These are phyloP conservation scores for Philereme vetulata DNA, from an alignment of 2,888 invertebrate species.

Conservation along the genomic window DNA sequence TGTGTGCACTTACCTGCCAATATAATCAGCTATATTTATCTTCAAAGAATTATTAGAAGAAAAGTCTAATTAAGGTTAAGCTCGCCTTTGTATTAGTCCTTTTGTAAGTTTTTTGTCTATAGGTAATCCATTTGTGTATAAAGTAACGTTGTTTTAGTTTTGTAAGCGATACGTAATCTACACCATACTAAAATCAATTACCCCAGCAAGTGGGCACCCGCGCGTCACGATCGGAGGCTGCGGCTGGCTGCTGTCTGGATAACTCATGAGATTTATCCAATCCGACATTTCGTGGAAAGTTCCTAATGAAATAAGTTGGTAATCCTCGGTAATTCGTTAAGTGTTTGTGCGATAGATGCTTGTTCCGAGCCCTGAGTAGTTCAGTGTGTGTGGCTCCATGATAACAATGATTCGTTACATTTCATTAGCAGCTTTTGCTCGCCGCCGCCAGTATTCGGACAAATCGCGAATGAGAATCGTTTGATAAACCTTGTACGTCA, in stretches of 20 bases:
- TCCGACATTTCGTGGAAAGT: constrained; percentile 71
- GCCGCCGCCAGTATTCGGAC: constrained; percentile 17
- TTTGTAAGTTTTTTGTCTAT: too few relatives aligned
- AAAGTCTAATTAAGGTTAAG: too few relatives aligned
- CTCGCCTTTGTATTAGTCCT: too few relatives aligned
- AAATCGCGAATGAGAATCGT: constrained; percentile 10
- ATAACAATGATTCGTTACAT: constrained; percentile 40
- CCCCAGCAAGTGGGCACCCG: constrained; percentile 27
- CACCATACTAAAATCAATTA: constrained; percentile 17
- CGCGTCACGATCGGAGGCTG: constrained; percentile 46
- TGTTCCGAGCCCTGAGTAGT: constrained; percentile 52
- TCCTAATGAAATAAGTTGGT: constrained; percentile 77
- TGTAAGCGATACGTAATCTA: constrained; percentile 4
- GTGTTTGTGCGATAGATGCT: constrained; percentile 67
- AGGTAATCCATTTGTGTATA: too few relatives aligned
- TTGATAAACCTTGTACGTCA: not conserved
- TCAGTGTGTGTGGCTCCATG: constrained; percentile 38
- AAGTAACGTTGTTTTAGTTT: not conserved
- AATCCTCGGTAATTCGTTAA: constrained; percentile 74
- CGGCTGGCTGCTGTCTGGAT: constrained; percentile 62
- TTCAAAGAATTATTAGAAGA: too few relatives aligned
- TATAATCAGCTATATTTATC: too few relatives aligned
- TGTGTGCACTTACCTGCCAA: too few relatives aligned
- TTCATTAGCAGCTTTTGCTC: constrained; percentile 33
- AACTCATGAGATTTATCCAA: constrained; percentile 69